These are phyloP conservation scores for Malurus splendens DNA, from an alignment of 2,797 vertebrate genomes.

Conservation along the genomic window DNA sequence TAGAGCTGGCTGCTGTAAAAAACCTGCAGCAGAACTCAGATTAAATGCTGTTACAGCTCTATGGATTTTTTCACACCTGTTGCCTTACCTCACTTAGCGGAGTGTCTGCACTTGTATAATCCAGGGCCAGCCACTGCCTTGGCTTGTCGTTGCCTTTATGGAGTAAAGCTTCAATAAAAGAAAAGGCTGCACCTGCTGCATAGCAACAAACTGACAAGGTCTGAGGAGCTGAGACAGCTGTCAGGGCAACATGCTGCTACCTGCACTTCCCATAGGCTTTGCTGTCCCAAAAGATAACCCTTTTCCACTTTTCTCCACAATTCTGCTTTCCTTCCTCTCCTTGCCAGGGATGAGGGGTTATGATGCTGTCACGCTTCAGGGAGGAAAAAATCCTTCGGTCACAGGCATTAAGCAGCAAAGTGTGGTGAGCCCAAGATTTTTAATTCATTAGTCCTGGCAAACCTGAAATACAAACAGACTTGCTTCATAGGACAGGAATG, in stretches of 20 bases:
- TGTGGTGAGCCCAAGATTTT: constrained; percentile 69
- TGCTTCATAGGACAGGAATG: constrained; percentile 84
- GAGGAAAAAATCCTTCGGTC: constrained; percentile 71
- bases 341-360: constrained; percentile 49
- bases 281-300: constrained; percentile 62
- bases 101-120: constrained; percentile 75
- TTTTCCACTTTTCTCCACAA: constrained; percentile 61
- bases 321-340: constrained; percentile 59
- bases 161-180: constrained; percentile 69
- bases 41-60: constrained; percentile 51
- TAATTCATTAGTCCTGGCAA: constrained; percentile 79
- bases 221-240: constrained; percentile 78
- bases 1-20: constrained; percentile 30
- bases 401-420: constrained; percentile 72
- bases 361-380: constrained; percentile 69
- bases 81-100: constrained; percentile 79
- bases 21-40: constrained; percentile 45
- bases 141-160: constrained; percentile 72
- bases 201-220: constrained; percentile 69
- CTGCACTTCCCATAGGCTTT: constrained; percentile 73
- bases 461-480: constrained; percentile 82
- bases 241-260: constrained; percentile 70
- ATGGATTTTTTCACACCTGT: constrained; percentile 71
- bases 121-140: constrained; percentile 76
- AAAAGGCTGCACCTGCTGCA: constrained; percentile 77